Percentiles rank a stretch among this genome's conserved stretches.
Evolutionary conservation across 37 sponge, comb jelly and placozoan genomes (phyloP).

Genomic region (Halichondria panicea): DNA sequence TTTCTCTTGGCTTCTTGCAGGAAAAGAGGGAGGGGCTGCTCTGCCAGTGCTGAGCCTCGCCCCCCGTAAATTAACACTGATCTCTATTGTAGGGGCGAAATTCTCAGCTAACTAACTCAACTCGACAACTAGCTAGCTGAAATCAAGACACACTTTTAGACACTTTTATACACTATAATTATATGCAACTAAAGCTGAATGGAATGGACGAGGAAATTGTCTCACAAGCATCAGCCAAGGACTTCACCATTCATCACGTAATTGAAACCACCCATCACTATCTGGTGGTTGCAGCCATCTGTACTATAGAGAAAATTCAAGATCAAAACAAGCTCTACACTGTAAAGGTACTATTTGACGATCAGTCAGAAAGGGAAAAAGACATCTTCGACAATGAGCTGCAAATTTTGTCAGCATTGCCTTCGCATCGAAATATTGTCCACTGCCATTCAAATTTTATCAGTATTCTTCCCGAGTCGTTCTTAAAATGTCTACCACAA

Average conservation of each 20-base stretch:
- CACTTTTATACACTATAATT: too few species aligned
- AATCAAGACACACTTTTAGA: too few species aligned
- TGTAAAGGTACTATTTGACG: slow-evolving; percentile 81
- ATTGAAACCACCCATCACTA: slow-evolving; percentile 70
- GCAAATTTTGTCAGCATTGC: slow-evolving; percentile 71
- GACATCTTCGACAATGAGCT: slow-evolving; percentile 87
- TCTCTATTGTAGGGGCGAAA: too few species aligned
- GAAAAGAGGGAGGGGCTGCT: too few species aligned
- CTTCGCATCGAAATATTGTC: slow-evolving; percentile 71
- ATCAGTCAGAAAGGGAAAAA: slow-evolving; percentile 55
- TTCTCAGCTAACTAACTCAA: too few species aligned
- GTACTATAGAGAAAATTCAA: slow-evolving; percentile 48
- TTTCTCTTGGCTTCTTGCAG: too few species aligned
- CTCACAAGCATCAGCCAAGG: too few species aligned
- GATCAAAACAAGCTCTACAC: slow-evolving; percentile 73
- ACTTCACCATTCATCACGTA: slow-evolving; percentile 52
- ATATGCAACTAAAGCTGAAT: too few species aligned
- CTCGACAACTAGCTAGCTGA: too few species aligned
- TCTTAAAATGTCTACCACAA: slow-evolving; percentile 34
- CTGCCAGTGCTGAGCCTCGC: too few species aligned
- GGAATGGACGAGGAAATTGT: too few species aligned
- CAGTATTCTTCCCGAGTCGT: slow-evolving; percentile 59
- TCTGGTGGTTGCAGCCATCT: slow-evolving; percentile 74
- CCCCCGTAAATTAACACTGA: too few species aligned
- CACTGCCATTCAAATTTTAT: slow-evolving; percentile 88